Base-by-base conservation (phyloP, 2,888 invertebrate genomes). In the Arge pagana region DNA sequence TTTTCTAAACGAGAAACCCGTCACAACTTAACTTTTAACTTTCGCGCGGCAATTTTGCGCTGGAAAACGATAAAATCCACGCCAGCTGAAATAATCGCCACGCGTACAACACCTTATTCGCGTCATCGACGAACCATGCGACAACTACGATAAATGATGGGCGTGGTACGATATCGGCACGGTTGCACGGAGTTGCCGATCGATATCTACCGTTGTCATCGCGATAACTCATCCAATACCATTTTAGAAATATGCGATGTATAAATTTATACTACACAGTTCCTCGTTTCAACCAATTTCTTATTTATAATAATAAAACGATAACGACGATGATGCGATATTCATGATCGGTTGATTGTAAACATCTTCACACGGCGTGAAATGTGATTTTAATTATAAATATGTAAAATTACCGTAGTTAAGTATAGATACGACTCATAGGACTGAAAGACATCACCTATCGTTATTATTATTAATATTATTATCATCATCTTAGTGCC, bases 401-500 rank as follows among this genome's bases (percentile, higher is more conserved):
- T 51, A 40, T 42, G 35, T 42, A 51, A 19, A 39, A 50, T 35
- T 48, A 59, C 54, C 56, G 43, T 54, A 57, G 30, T 49, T 51
- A 42, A 52, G 54, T 15, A 49, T 31, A 16, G 33, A 40, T 15
- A 24, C 48, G 13, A 31, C 51, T 54, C 37, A 66, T 70, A 71
- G 67, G 67, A 73, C 70, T 74, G 72, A 73, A 60, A 65, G 66
- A 68, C 62, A 62, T 59, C 52, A 69, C 63, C 67, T 66, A 67
- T 53, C n/a, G n/a, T n/a, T n/a, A n/a, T n/a, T n/a, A n/a, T n/a
- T n/a, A n/a, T n/a, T n/a, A n/a, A n/a, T n/a, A n/a, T n/a, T n/a
- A n/a, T n/a, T n/a, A 42, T 55, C 58, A 18, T 48, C 53, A 54
- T 50, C 55, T 66, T 65, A 67, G 66, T 64, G 67, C 64, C 67